Evolutionary conservation across 2,113 vertebrate genomes (phyloP).

Genomic region (Hassar affinis): DNA sequence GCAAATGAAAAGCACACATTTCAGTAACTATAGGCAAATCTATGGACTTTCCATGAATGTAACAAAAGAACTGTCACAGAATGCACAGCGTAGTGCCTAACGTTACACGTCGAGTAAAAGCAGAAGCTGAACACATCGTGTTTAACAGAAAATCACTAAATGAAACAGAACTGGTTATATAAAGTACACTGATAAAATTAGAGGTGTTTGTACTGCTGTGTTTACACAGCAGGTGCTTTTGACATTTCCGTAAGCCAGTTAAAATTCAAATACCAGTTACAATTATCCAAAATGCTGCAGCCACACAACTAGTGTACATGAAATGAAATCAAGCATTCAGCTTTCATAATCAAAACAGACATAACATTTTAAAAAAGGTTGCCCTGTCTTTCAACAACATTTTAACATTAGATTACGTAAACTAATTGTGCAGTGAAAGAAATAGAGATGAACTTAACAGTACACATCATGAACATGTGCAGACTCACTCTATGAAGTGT

Average conservation of each 20-base stretch:
- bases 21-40: not conserved
- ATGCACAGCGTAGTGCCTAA: not conserved
- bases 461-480: not conserved
- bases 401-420: not conserved
- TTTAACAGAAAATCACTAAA: not conserved
- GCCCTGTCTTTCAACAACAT: not conserved
- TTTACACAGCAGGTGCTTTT: not conserved
- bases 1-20: not conserved
- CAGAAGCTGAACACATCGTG: not conserved
- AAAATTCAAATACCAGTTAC: not conserved
- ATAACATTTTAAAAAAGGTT: not conserved
- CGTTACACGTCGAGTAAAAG: not conserved
- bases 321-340: slow-evolving; percentile 3
- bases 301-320: not conserved
- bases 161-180: not conserved
- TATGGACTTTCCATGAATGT: not conserved
- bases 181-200: not conserved
- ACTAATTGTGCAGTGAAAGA: not conserved
- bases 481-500: not conserved
- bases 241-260: not conserved
- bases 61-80: not conserved
- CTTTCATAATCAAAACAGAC: not conserved
- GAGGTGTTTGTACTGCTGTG: not conserved
- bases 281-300: not conserved
- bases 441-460: not conserved